phyloP scores from a whole-genome alignment of 1,140 invertebrate genomes.

The Drosophila virilis region DNA sequence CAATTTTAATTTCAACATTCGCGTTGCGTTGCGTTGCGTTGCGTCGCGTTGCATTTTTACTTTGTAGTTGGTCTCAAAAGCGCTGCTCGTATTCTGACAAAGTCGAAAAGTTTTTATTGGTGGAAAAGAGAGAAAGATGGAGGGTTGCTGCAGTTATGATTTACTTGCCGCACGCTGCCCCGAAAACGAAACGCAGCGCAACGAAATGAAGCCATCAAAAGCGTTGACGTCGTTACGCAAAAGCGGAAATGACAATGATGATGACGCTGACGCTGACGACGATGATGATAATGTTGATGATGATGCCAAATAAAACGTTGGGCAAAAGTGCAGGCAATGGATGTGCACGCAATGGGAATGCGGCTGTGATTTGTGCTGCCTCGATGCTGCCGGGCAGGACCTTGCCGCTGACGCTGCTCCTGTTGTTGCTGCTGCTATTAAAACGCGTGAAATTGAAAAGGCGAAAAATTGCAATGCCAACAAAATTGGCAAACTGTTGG shows the following conservation, averaged over 20 bases:
- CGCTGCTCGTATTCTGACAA: slow-evolving; percentile 73
- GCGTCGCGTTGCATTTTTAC: slow-evolving; percentile 40
- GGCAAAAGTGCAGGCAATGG: slow-evolving; percentile 18
- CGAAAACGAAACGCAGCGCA: slow-evolving; percentile 43
- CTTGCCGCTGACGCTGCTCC: slow-evolving; percentile 8
- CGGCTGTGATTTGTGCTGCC: slow-evolving; percentile 55
- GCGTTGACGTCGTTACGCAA: slow-evolving; percentile 78
- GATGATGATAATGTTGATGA: slow-evolving; percentile 23
- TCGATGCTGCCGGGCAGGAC: slow-evolving; percentile 6
- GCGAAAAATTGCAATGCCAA: slow-evolving; percentile 74
- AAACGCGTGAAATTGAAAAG: slow-evolving; percentile 78
- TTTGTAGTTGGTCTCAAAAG: slow-evolving; percentile 54
- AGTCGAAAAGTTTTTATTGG: slow-evolving; percentile 77
- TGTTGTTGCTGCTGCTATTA: slow-evolving; percentile 52
- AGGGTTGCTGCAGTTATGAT: slow-evolving; percentile 55
- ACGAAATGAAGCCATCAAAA: slow-evolving; percentile 81
- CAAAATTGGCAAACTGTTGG: slow-evolving; percentile 46
- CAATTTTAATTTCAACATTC: slow-evolving; percentile 73
- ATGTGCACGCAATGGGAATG: slow-evolving; percentile 42
- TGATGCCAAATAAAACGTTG: slow-evolving; percentile 53
- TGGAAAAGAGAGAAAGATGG: background rate
- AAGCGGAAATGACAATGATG: slow-evolving; percentile 81
- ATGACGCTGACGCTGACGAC: slow-evolving; percentile 31
- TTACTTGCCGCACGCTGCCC: slow-evolving; percentile 62
- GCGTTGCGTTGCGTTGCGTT: slow-evolving; percentile 4